Evolutionary conservation across 2,113 vertebrate genomes (phyloP).

Genomic region (Myrmecophaga tridactyla): DNA sequence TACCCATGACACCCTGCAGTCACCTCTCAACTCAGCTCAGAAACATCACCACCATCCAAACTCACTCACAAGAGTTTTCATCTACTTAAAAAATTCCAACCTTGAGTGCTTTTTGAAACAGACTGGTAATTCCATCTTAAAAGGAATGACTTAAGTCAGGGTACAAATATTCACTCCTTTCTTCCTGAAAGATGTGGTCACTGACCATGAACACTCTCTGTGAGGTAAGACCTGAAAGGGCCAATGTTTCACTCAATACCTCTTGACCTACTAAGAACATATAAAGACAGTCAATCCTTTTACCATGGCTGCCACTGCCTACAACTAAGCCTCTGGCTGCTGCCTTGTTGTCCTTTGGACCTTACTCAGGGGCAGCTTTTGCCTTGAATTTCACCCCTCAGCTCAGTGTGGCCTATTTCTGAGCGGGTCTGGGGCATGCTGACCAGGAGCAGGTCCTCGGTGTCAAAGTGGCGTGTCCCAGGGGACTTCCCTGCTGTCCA

Average conservation of each 20-base stretch:
- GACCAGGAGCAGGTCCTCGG: background rate
- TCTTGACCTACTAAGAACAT: background rate
- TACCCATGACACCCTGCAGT: background rate
- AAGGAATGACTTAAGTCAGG: background rate
- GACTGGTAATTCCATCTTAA: background rate
- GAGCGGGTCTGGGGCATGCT: background rate
- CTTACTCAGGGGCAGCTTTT: background rate
- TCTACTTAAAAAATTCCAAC: conserved; percentile 17
- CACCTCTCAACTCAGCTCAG: background rate
- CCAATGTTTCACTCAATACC: background rate
- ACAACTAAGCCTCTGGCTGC: rapidly evolving
- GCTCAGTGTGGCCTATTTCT: background rate
- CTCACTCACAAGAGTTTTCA: background rate
- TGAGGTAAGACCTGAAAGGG: background rate
- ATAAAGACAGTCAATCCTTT: background rate
- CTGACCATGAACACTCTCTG: background rate
- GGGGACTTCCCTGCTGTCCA: background rate
- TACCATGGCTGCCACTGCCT: background rate
- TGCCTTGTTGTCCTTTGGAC: background rate
- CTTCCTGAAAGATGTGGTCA: background rate
- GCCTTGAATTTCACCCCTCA: background rate
- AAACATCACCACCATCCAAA: background rate
- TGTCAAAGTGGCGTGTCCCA: background rate
- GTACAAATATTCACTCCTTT: conserved; percentile 9
- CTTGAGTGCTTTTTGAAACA: conserved; percentile 33